Conservation (phyloP, 2,888 invertebrate species). For the Notodonta dromedarius region DNA sequence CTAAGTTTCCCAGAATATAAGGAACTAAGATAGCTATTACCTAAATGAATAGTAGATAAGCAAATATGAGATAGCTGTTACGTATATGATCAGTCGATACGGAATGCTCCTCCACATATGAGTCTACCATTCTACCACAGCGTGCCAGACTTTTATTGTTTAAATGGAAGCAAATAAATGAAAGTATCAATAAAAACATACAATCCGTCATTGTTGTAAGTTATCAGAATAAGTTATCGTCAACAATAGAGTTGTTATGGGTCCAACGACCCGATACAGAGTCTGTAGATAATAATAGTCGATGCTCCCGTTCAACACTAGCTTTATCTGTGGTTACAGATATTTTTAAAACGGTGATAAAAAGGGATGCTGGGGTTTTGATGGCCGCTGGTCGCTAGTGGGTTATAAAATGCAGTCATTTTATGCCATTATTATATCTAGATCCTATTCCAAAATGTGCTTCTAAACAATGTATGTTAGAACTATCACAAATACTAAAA, state of each 20-base stretch:
- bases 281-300: slow-evolving; percentile 1
- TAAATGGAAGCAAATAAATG: background rate
- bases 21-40: too few relatives aligned
- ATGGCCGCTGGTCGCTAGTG: background rate
- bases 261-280: slow-evolving; percentile 4
- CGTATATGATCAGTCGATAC: too few relatives aligned
- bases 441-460: too few relatives aligned
- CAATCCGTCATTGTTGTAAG: slow-evolving; percentile 1
- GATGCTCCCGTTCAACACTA: slow-evolving; percentile 2
- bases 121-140: too few relatives aligned
- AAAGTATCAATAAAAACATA: background rate
- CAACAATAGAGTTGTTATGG: slow-evolving; percentile 1
- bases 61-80: too few relatives aligned
- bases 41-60: too few relatives aligned
- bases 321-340: slow-evolving; percentile 2
- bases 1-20: too few relatives aligned
- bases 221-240: slow-evolving; percentile 1
- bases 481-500: too few relatives aligned
- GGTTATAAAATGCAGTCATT: background rate
- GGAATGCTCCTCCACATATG: too few relatives aligned
- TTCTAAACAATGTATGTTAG: too few relatives aligned
- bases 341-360: slow-evolving; percentile 8
- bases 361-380: background rate
- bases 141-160: too few relatives aligned
- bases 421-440: background rate